Conservation (phyloP, 2,888 invertebrate genomes). For the Eurytoma adleriae region DNA sequence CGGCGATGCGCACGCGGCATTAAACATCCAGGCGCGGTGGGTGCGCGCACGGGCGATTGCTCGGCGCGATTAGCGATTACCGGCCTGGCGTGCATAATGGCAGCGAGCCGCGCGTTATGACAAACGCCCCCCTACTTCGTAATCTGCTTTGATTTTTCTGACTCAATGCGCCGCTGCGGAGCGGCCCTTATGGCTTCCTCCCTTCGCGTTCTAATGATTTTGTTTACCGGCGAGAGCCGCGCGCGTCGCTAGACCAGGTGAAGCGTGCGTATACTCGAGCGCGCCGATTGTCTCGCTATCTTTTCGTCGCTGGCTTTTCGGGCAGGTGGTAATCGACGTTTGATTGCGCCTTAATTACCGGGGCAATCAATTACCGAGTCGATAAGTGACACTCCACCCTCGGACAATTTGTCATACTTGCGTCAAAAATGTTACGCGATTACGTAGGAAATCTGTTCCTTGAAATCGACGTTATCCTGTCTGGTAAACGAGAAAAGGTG, state of each 20-base stretch:
- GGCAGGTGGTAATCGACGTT: conserved; percentile 29
- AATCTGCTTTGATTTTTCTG: conserved; percentile 68
- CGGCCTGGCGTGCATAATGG: conserved; percentile 56
- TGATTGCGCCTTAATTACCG: conserved; percentile 48
- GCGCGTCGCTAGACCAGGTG: conserved; percentile 64
- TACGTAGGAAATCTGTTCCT: background rate
- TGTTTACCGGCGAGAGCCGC: conserved; percentile 69
- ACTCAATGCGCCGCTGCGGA: conserved; percentile 56
- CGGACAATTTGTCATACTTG: conserved; percentile 36
- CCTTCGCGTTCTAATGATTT: conserved; percentile 69
- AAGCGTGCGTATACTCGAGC: conserved; percentile 59
- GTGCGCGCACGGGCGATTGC: conserved; percentile 7
- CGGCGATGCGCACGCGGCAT: background rate
- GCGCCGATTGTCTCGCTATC: too few relatives aligned
- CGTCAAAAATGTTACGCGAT: background rate
- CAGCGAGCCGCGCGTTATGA: conserved; percentile 59
- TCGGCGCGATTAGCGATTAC: conserved; percentile 55
- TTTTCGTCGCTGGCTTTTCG: background rate
- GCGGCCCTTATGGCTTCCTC: background rate
- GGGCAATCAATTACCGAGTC: conserved; percentile 42
- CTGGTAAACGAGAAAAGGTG: background rate
- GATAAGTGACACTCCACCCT: conserved; percentile 20
- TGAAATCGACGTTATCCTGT: background rate
- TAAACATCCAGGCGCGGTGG: background rate
- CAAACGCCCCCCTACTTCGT: conserved; percentile 59